These are phyloP conservation scores for Callipepla squamata DNA, from an alignment of 2,113 vertebrate species.

Conservation along the genomic window DNA sequence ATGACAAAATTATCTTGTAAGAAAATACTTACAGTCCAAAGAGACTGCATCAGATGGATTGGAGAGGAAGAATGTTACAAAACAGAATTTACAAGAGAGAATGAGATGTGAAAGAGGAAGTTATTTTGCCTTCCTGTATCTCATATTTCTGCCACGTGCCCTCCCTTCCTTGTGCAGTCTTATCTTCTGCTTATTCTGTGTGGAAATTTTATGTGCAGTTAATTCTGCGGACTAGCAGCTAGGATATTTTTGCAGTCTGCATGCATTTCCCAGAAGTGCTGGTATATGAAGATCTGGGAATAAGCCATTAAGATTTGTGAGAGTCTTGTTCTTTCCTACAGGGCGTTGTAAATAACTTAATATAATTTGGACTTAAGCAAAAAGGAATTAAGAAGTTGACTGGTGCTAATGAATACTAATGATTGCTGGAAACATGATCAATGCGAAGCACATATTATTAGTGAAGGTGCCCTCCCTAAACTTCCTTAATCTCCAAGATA, in stretches of 20 bases:
- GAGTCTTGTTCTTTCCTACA: conserved; percentile 59
- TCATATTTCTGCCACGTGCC: not conserved
- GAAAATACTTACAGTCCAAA: not conserved
- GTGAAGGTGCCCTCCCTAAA: conserved; percentile 69
- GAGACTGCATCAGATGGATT: not conserved
- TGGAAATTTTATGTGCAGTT: not conserved
- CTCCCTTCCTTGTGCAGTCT: not conserved
- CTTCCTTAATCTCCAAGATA: conserved; percentile 69
- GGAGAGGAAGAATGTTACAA: not conserved
- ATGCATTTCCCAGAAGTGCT: conserved; percentile 55
- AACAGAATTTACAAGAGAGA: not conserved
- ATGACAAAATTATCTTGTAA: not conserved
- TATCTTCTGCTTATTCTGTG: not conserved
- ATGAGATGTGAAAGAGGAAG: not conserved
- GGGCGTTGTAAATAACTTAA: conserved; percentile 68
- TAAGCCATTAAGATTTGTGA: conserved; percentile 54
- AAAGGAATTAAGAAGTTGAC: conserved; percentile 71
- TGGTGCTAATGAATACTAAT: conserved; percentile 73
- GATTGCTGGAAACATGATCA: conserved; percentile 68
- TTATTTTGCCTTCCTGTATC: not conserved
- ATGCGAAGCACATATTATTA: conserved; percentile 65
- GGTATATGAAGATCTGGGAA: conserved; percentile 50
- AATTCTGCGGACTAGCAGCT: not conserved
- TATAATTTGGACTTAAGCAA: conserved; percentile 71
- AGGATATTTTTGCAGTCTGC: conserved; percentile 12